phyloP scores from a whole-genome alignment of 2,888 invertebrate genomes.

The Bhutanitis thaidina region DNA sequence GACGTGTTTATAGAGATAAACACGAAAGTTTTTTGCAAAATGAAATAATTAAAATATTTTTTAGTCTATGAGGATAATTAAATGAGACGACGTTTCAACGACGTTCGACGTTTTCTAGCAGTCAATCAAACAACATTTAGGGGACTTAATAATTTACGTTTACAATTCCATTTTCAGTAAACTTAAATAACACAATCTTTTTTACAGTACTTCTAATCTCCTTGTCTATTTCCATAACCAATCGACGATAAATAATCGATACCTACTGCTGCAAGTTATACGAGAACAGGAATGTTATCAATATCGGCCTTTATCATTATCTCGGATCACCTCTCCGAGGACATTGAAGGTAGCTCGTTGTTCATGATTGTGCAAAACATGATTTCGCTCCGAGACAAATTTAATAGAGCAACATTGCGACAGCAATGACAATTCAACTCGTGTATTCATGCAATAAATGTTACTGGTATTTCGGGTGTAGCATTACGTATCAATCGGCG shows the following conservation, averaged over 20 bases:
- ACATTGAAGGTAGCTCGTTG: conserved; percentile 24
- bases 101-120: too few species aligned
- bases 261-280: conserved; percentile 24
- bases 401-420: conserved; percentile 50
- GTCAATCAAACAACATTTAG: too few species aligned
- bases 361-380: conserved; percentile 40
- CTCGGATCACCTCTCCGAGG: conserved; percentile 21
- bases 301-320: conserved; percentile 23
- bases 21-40: too few species aligned
- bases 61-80: too few species aligned
- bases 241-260: conserved; percentile 18
- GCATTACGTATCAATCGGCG: conserved; percentile 40
- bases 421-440: conserved; percentile 39
- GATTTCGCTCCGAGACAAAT: conserved; percentile 41
- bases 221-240: too few species aligned
- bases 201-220: too few species aligned
- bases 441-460: conserved; percentile 38
- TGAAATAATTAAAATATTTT: too few species aligned
- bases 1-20: too few species aligned
- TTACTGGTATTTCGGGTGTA: conserved; percentile 39
- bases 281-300: conserved; percentile 29
- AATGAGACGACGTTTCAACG: too few species aligned
- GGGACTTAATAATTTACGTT: too few species aligned
- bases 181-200: too few species aligned
- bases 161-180: too few species aligned